A percentile compares a stretch with the other conserved stretches of the same genome.
These are phyloP conservation scores for Hololepta plana DNA, from an alignment of 2,888 invertebrate species.

Conservation along the genomic window DNA sequence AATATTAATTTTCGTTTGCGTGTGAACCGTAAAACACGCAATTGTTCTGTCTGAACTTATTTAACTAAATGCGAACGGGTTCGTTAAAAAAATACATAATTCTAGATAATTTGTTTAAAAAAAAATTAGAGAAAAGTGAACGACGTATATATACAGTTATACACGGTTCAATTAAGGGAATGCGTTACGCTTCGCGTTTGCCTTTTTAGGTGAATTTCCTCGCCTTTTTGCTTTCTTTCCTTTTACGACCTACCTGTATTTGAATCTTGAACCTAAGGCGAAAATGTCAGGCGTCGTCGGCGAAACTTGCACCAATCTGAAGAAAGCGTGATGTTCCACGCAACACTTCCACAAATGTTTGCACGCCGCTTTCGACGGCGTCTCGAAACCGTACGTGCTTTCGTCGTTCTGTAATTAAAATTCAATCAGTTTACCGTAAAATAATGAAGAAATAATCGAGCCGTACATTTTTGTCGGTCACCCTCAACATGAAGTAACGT, in stretches of 20 bases:
- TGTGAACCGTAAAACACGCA: no score
- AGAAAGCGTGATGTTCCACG: conserved; percentile 89
- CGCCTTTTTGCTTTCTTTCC: no score
- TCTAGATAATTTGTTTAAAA: no score
- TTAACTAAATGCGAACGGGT: no score
- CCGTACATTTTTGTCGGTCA: conserved; percentile 90
- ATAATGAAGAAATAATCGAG: conserved; percentile 3
- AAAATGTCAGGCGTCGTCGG: conserved; percentile 59
- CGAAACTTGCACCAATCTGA: conserved; percentile 66
- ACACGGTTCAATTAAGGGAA: no score
- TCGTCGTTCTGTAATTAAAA: conserved; percentile 58
- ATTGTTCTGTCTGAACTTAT: no score
- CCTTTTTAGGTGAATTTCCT: no score
- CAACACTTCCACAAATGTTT: conserved; percentile 94
- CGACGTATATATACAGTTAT: no score
- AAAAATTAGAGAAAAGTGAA: no score
- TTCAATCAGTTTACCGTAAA: conserved; percentile 1
- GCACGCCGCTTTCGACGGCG: conserved; percentile 78
- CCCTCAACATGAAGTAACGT: conserved; percentile 89
- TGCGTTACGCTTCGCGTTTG: no score
- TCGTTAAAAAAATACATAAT: no score
- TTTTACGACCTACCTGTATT: conserved; percentile 44
- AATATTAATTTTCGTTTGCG: conserved; percentile 1
- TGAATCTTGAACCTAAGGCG: conserved; percentile 58
- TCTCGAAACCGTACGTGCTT: conserved; percentile 91